These are phyloP conservation scores for Xiphophorus couchianus DNA, from an alignment of 2,113 vertebrate genomes.

Conservation along the genomic window DNA sequence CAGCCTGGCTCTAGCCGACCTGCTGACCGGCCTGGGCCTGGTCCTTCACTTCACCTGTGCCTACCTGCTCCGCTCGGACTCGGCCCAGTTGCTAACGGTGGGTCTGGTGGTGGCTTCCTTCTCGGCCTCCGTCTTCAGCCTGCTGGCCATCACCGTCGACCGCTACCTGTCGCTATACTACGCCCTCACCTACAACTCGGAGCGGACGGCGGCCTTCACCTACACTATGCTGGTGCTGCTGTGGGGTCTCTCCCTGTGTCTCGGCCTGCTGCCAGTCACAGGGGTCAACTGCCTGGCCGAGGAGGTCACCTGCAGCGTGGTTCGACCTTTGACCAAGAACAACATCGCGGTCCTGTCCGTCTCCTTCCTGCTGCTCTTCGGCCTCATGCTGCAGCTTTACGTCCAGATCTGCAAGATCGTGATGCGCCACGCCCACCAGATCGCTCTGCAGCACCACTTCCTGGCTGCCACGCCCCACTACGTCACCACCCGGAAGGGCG, in stretches of 20 bases:
- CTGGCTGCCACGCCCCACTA: slow-evolving; percentile 98
- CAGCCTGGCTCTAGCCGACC: slow-evolving; percentile 95
- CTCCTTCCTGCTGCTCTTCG: slow-evolving; percentile 96
- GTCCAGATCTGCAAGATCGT: slow-evolving; percentile 98
- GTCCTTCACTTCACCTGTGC: slow-evolving; percentile 95
- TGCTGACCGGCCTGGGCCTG: slow-evolving; percentile 94
- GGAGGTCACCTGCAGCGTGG: slow-evolving; percentile 94
- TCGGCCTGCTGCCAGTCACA: slow-evolving; percentile 92
- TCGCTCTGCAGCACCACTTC: slow-evolving; percentile 98
- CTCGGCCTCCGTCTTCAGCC: slow-evolving; percentile 96
- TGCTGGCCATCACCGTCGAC: slow-evolving; percentile 98
- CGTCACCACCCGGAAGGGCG: slow-evolving; percentile 96
- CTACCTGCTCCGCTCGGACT: slow-evolving; percentile 94
- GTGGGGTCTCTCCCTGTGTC: slow-evolving; percentile 92
- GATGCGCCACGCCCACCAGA: slow-evolving; percentile 97
- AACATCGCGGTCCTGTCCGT: slow-evolving; percentile 92
- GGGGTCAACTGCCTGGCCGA: slow-evolving; percentile 97
- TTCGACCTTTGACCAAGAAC: slow-evolving; percentile 96
- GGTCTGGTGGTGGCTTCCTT: slow-evolving; percentile 97
- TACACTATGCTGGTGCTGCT: slow-evolving; percentile 94
- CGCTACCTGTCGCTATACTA: slow-evolving; percentile 99
- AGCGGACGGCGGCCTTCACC: slow-evolving; percentile 95
- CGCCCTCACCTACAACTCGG: slow-evolving; percentile 96
- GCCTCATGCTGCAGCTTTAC: slow-evolving; percentile 98
- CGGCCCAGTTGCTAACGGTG: slow-evolving; percentile 92